Evolutionary conservation across 2,888 invertebrate species (phyloP).

Genomic region (Gnatocerus cornutus): DNA sequence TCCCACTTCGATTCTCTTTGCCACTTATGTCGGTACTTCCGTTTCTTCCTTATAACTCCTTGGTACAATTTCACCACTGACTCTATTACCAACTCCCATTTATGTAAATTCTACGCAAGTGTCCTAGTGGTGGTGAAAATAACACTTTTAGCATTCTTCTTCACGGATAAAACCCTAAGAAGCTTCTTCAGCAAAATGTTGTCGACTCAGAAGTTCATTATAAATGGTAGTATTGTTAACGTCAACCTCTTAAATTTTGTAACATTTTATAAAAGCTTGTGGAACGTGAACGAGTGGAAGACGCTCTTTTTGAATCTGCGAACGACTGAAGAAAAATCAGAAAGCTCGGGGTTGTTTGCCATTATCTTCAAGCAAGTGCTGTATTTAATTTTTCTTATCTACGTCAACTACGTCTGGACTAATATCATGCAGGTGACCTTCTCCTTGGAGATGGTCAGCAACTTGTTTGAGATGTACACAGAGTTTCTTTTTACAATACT

Average conservation of each 20-base stretch:
- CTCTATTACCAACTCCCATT: not conserved
- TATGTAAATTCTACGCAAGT: not conserved
- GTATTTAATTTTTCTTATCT: not conserved
- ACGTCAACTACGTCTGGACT: constrained; percentile 5
- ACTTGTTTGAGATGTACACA: not conserved
- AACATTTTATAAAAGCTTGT: not conserved
- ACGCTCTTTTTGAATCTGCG: constrained; percentile 2
- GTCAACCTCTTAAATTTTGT: not conserved
- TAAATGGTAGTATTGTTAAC: not conserved
- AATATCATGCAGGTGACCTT: not conserved
- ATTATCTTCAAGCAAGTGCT: not conserved
- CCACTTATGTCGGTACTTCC: not conserved
- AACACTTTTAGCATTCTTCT: not conserved
- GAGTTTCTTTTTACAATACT: not conserved
- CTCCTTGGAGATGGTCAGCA: not conserved
- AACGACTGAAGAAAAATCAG: not conserved
- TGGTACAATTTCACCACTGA: constrained; percentile 13
- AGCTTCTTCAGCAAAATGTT: not conserved
- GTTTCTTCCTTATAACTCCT: constrained; percentile 2
- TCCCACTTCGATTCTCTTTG: not conserved
- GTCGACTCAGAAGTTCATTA: not conserved
- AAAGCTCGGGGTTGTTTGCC: too few relatives aligned
- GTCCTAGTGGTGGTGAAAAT: not conserved
- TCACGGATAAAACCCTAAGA: not conserved
- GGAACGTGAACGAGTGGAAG: constrained; percentile 8